phyloP scores from a whole-genome alignment of 1,140 invertebrate genomes.

The Platyura marginata region DNA sequence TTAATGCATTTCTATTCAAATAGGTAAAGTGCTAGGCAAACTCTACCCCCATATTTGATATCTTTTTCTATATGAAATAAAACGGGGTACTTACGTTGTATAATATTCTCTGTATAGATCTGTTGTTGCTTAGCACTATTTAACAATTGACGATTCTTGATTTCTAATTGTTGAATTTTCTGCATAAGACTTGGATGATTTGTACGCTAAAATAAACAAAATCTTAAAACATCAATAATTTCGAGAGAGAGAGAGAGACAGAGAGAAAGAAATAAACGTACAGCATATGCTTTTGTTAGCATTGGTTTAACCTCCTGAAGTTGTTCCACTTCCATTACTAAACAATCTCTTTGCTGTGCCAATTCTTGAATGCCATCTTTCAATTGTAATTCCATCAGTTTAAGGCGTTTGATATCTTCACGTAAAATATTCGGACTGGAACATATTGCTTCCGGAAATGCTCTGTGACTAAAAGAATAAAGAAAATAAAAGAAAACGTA shows the following conservation, averaged over 20 bases:
- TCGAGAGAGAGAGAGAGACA: no score
- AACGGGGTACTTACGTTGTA: slow-evolving; percentile 39
- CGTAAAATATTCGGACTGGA: slow-evolving; percentile 16
- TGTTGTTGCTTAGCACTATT: slow-evolving; percentile 40
- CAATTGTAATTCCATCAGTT: slow-evolving; percentile 25
- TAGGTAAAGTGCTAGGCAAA: no score
- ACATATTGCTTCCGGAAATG: slow-evolving; percentile 3
- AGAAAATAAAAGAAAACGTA: background rate
- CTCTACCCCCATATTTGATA: no score
- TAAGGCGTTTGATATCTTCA: slow-evolving; percentile 24
- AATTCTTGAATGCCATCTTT: slow-evolving; percentile 24
- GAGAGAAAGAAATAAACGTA: no score
- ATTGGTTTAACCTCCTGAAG: slow-evolving; percentile 27
- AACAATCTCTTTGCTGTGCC: slow-evolving; percentile 26
- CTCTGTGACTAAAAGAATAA: background rate
- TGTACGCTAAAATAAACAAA: slow-evolving; percentile 14
- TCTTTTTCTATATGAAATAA: no score
- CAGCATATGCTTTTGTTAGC: slow-evolving; percentile 23
- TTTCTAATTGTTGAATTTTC: slow-evolving; percentile 28
- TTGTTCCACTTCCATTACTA: slow-evolving; percentile 29
- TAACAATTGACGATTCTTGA: slow-evolving; percentile 39
- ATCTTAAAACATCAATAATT: background rate
- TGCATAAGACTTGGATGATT: slow-evolving; percentile 21
- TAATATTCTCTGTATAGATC: slow-evolving; percentile 36
- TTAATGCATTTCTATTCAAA: no score